These are phyloP conservation scores for Acleris literana DNA, from an alignment of 2,888 invertebrate genomes.

Conservation along the genomic window DNA sequence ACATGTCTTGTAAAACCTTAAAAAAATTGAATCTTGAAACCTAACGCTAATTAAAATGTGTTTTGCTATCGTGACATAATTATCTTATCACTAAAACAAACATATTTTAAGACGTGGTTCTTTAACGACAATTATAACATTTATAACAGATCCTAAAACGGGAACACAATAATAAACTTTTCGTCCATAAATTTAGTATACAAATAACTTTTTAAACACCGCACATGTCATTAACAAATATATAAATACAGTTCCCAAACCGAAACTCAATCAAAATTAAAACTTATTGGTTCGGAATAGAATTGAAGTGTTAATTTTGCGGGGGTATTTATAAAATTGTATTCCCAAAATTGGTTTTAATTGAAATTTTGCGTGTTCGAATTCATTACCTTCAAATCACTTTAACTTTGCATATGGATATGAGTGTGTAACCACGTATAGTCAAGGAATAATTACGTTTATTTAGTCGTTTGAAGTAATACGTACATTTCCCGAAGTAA, in stretches of 20 bases:
- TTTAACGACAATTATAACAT: neutral
- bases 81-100: too few species aligned
- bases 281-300: neutral
- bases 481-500: too few species aligned
- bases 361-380: slow-evolving; percentile 32
- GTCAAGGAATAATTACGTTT: too few species aligned
- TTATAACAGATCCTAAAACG: neutral
- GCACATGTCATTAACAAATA: neutral
- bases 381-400: slow-evolving; percentile 16
- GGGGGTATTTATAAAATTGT: slow-evolving; percentile 1
- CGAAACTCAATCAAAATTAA: neutral
- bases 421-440: too few species aligned
- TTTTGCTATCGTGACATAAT: too few species aligned
- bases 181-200: neutral
- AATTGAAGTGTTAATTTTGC: neutral
- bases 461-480: too few species aligned
- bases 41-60: too few species aligned
- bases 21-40: too few species aligned
- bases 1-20: too few species aligned
- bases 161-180: neutral
- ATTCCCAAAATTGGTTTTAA: slow-evolving; percentile 21
- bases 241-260: neutral
- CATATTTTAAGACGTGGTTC: too few species aligned
- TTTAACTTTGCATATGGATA: too few species aligned
- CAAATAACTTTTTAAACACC: neutral